Evolutionary conservation across 2,888 invertebrate species (phyloP), one percentile per base, ranked within the genome.

Genomic region (Agriopis marginaria): DNA sequence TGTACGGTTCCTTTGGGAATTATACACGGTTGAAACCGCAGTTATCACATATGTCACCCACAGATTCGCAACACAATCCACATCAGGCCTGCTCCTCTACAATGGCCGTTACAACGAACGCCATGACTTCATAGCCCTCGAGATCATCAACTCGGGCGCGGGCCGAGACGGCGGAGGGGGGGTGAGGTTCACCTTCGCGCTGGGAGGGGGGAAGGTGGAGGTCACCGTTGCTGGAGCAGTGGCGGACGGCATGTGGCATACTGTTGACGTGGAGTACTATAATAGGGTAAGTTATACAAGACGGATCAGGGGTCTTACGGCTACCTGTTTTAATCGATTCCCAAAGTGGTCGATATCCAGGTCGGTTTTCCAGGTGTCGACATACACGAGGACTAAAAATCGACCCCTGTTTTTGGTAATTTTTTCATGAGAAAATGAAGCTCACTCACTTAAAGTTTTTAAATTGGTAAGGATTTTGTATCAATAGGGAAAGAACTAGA

Each of bases 51-150:
- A 3, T 7, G 9, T 8, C n/a, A 32, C 51, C 12, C 17, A 44
- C 86, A 97, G 97, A 78, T 99, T 99, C 89, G 97, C 99, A 2
- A 99, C 99, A 0, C 97, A 98, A 75, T 95, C 96, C 17, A 95
- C 96, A 8, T 97, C 98, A 76, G 99, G 98, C 0, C 90, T 99
- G 0, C 91, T 99, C 0, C 94, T 99, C 0, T 99, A 99, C 94
- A 99, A 99, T 88, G 99, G 99, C 0, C 96, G 99, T 0, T 99
- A 99, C 91, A 99, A 99, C 88, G 98, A 99, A 85, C 95, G 97
- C 1, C 98, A 99, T 84, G 99, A 99, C 90, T 99, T 99, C 86
- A 95, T 99, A 17, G 97, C 99, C 0, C 89, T 99, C 54, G 99
- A 99, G 90, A 95, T 98, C 11, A 92, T 97, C 0, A 95, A 97